phyloP scores from a whole-genome alignment of 2,113 vertebrate genomes.

The Gadus chalcogrammus region DNA sequence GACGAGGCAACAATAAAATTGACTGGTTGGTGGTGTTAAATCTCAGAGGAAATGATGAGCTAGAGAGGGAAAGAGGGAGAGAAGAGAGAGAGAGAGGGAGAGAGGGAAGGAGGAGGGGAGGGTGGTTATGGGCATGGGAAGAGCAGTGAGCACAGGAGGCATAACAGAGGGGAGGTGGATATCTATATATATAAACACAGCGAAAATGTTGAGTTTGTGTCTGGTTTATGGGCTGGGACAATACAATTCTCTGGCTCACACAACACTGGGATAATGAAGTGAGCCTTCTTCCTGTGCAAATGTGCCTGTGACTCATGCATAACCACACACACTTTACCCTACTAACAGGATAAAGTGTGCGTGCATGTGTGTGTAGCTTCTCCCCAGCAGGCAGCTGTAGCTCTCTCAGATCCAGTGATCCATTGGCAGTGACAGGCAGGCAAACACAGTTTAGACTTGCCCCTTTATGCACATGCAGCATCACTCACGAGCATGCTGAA shows the following conservation, averaged over 20 bases:
- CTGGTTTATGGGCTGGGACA: conserved; percentile 17
- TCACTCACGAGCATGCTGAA: conserved; percentile 36
- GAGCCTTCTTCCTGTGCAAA: background rate
- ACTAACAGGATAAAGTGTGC: conserved; percentile 38
- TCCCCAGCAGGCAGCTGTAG: conserved; percentile 43
- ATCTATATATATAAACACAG: background rate
- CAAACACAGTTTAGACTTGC: conserved; percentile 60
- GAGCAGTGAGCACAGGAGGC: background rate
- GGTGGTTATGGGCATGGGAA: conserved; percentile 15
- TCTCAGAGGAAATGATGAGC: conserved; percentile 33
- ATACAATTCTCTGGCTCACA: conserved; percentile 15
- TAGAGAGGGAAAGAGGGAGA: conserved; percentile 11
- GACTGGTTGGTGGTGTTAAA: conserved; percentile 35
- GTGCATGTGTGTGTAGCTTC: conserved; percentile 36
- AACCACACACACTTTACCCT: background rate
- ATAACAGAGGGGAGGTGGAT: conserved; percentile 1
- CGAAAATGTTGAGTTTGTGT: conserved; percentile 28
- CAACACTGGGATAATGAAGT: conserved; percentile 32
- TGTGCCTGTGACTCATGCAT: conserved; percentile 5
- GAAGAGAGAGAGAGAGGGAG: conserved; percentile 11
- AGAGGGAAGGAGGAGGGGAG: background rate
- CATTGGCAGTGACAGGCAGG: conserved; percentile 56
- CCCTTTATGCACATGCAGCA: conserved; percentile 53
- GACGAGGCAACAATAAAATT: conserved; percentile 52
- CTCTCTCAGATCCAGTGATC: conserved; percentile 43